Percentiles rank a stretch among this genome's conserved stretches.
phyloP scores from a whole-genome alignment of 2,797 vertebrate species.

The Mus caroli region DNA sequence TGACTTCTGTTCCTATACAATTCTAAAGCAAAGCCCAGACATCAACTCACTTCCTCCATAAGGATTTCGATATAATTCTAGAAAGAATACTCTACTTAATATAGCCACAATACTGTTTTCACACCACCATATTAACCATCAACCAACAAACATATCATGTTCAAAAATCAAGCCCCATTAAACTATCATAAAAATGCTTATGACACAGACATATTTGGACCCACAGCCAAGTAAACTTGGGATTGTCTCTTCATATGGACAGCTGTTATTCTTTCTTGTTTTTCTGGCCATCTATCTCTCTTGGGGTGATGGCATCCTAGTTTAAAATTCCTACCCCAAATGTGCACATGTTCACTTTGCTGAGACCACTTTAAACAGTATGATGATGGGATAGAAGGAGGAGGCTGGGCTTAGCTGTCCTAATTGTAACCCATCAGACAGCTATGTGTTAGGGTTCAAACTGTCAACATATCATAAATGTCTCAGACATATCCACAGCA shows the following conservation, averaged over 20 bases:
- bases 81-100: constrained; percentile 48
- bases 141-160: background rate
- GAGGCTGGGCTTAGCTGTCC: constrained; percentile 70
- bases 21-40: constrained; percentile 64
- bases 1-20: constrained; percentile 40
- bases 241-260: constrained; percentile 49
- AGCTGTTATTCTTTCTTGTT: constrained; percentile 64
- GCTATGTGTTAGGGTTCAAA: constrained; percentile 78
- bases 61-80: constrained; percentile 49
- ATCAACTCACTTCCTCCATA: constrained; percentile 43
- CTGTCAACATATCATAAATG: constrained; percentile 80
- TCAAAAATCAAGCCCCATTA: constrained; percentile 28
- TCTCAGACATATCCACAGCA: constrained; percentile 72
- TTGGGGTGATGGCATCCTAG: constrained; percentile 77
- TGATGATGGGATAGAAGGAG: constrained; percentile 70
- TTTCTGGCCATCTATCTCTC: constrained; percentile 69
- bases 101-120: background rate
- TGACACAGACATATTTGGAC: constrained; percentile 57
- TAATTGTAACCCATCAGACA: constrained; percentile 81
- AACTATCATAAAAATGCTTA: constrained; percentile 50
- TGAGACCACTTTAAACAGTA: constrained; percentile 81
- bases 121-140: constrained; percentile 43
- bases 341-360: constrained; percentile 73
- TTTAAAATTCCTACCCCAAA: constrained; percentile 79
- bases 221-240: constrained; percentile 38